A percentile compares a stretch with the other conserved stretches of the same genome.
Evolutionary conservation across 2,797 vertebrate genomes (phyloP).

Genomic region (Rousettus madagascariensis): DNA sequence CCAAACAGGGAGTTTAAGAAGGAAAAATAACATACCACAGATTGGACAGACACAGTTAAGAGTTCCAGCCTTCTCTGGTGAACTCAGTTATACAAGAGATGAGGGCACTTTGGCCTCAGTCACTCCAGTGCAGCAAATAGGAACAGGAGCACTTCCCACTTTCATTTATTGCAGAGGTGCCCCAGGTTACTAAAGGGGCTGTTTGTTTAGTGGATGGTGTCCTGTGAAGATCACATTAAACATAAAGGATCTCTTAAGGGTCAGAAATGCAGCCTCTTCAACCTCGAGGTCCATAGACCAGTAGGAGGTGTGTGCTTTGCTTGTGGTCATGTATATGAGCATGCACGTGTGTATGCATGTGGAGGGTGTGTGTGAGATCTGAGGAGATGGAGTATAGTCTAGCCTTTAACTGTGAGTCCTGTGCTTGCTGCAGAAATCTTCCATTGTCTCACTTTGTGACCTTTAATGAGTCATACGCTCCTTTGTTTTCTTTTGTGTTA

Average conservation of each 20-base stretch:
- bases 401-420: background rate
- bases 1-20: background rate
- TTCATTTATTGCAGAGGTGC: background rate
- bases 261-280: background rate
- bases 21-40: background rate
- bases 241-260: background rate
- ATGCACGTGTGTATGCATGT: background rate
- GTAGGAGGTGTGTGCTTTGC: background rate
- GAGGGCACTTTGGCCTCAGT: background rate
- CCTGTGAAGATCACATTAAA: background rate
- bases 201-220: too few species aligned
- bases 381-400: background rate
- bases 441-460: conserved; percentile 50
- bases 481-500: conserved; percentile 56
- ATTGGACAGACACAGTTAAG: background rate
- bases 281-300: too few species aligned
- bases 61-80: background rate
- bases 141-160: background rate
- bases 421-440: background rate
- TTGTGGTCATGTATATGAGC: background rate
- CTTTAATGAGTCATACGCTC: conserved; percentile 51
- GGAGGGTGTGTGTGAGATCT: background rate
- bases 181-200: background rate
- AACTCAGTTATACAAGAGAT: background rate
- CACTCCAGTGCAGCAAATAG: background rate